Evolutionary conservation across 2,888 invertebrate species (phyloP), one percentile per base, ranked within the genome.

Genomic region (Myopa tessellatipennis): DNA sequence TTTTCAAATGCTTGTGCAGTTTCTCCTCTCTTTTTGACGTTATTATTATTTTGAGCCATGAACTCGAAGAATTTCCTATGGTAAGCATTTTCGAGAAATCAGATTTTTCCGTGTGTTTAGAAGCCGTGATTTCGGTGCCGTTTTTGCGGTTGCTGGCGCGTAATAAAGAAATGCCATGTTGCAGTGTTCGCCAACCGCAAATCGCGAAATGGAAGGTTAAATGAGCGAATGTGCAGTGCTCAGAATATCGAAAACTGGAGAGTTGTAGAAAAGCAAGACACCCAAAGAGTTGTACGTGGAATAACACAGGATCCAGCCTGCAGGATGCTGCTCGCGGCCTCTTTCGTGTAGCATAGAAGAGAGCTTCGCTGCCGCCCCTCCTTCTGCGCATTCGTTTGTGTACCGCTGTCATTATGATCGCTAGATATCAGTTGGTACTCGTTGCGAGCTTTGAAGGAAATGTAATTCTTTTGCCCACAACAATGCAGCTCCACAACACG

Each of bases 1-100:
- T 80, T 79, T 79, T 79, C 60, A 40, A n/a, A n/a, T 52, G n/a
- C 10, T 70, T 70, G 70, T 69, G 65, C 40, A 74, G 40, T 71
- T 36, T 65, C 45, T 72, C 58, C 40, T 45, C 10, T 14, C 16
- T 58, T 40, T 40, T 50, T 68, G 38, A 10, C 18, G 67, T 55
- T 58, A 38, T 68, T 68, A 38, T 63, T 26, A 55, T 38, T 61
- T 45, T 60, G 14, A 40, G 36, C 40, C 36, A 40, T 12, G 40
- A 72, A 38, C 38, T 72, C 12, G 18, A n/a, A 55, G 72, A 72
- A 72, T 72, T 72, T 72, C 60, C 14, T 58, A n/a, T 72, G 58
- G n/a, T 60, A 36, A 58, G 38, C 36, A 38, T 60, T 72, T 63
- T 72, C 60, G 45, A 55, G 61, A 61, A 45, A 58, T 72, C 45